These are phyloP conservation scores for Ariopsis seemanni DNA, from an alignment of 2,113 vertebrate species.

Conservation along the genomic window DNA sequence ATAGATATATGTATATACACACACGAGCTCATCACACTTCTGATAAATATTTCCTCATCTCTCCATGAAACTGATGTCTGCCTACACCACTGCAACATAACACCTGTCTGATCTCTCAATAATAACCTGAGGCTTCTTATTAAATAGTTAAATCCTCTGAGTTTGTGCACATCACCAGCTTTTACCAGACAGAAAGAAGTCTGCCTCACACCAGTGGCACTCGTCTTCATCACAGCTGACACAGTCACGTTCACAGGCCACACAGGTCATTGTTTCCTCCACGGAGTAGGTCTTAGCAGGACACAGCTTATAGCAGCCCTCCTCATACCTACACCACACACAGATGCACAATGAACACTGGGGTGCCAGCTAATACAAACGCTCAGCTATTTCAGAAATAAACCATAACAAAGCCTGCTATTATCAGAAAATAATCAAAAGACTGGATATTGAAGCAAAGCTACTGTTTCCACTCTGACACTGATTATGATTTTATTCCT, in stretches of 20 bases:
- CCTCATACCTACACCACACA: slow-evolving; percentile 76
- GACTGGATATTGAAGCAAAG: neutral
- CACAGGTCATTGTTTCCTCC: slow-evolving; percentile 75
- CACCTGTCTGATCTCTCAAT: neutral
- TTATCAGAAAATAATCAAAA: neutral
- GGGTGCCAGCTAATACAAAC: neutral
- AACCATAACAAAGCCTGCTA: neutral
- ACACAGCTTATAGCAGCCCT: slow-evolving; percentile 80
- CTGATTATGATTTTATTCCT: neutral
- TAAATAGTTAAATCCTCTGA: neutral
- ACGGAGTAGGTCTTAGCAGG: slow-evolving; percentile 82
- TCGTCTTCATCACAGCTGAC: slow-evolving; percentile 78
- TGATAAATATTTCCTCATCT: too few species aligned
- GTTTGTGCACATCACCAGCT: too few species aligned
- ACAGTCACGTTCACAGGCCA: slow-evolving; percentile 76
- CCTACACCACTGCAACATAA: neutral
- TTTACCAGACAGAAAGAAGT: slow-evolving; percentile 83
- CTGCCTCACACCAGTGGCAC: slow-evolving; percentile 83
- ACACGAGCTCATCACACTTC: too few species aligned
- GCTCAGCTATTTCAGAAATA: neutral
- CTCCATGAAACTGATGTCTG: too few species aligned
- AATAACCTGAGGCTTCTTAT: neutral
- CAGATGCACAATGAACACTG: neutral
- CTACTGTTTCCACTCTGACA: neutral
- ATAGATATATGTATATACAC: too few species aligned